These are phyloP conservation scores for Thalassarche chlororhynchos DNA, from an alignment of 2,113 vertebrate species.

Conservation along the genomic window DNA sequence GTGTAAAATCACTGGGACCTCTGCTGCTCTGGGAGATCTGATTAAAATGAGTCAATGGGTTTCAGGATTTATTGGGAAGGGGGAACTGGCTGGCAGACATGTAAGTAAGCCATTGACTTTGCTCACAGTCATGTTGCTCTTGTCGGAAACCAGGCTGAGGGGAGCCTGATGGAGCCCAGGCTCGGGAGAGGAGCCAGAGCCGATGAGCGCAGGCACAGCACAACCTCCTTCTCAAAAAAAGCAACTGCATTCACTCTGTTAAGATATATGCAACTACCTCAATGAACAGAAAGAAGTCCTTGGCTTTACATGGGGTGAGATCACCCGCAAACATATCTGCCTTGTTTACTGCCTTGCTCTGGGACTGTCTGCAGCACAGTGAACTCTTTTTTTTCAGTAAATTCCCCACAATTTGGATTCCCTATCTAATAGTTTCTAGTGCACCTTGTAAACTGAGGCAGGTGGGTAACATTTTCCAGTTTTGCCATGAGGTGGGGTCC, in stretches of 20 bases:
- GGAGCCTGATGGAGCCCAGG: not conserved
- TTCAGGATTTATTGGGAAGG: constrained; percentile 12
- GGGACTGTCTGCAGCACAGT: not conserved
- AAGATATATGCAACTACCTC: not conserved
- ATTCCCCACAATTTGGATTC: not conserved
- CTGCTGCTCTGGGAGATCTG: not conserved
- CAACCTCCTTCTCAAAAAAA: not conserved
- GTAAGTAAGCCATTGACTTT: not conserved
- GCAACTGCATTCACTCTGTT: not conserved
- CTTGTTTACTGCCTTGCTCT: not conserved
- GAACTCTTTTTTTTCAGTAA: not conserved
- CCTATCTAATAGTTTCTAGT: not conserved
- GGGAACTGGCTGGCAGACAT: not conserved
- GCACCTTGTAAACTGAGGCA: not conserved
- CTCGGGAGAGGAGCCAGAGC: not conserved
- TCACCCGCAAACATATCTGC: not conserved
- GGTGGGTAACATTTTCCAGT: not conserved
- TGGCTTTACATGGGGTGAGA: not conserved
- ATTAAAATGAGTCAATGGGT: constrained; percentile 4
- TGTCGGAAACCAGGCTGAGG: not conserved
- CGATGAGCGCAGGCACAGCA: rapidly evolving
- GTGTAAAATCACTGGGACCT: constrained; percentile 6
- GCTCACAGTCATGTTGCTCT: not conserved
- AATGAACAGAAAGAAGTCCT: not conserved
- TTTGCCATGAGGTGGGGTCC: not conserved